Evolutionary conservation across 2,888 invertebrate species (phyloP).

Genomic region (Eurois occulta): DNA sequence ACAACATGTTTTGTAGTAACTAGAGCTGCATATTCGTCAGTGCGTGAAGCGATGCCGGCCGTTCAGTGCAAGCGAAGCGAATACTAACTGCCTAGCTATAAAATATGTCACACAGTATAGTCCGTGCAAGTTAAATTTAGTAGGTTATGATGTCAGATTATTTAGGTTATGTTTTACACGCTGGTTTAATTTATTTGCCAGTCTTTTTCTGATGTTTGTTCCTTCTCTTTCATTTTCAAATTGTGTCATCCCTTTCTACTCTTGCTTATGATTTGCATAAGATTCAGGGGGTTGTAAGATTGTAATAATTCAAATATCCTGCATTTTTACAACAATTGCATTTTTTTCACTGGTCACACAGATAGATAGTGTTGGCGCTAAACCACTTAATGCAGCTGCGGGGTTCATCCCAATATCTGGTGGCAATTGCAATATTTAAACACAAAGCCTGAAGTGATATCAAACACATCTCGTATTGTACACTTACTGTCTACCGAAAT

Average conservation of each 20-base stretch:
- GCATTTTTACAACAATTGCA: not conserved
- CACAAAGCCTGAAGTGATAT: constrained; percentile 2
- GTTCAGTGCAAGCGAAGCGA: constrained; percentile 59
- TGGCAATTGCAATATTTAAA: constrained; percentile 40
- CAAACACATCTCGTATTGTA: constrained; percentile 16
- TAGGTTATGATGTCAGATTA: constrained; percentile 43
- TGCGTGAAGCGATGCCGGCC: constrained; percentile 49
- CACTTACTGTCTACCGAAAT: constrained; percentile 24
- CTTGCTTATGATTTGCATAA: not conserved
- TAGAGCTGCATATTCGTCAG: constrained; percentile 53
- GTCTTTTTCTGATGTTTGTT: not conserved
- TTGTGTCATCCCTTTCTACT: not conserved
- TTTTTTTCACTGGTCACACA: constrained; percentile 13
- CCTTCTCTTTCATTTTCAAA: not conserved
- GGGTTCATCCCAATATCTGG: not conserved
- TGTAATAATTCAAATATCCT: not conserved
- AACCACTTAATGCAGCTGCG: not conserved
- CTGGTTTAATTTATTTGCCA: constrained; percentile 20
- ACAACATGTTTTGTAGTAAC: constrained; percentile 51
- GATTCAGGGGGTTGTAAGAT: not conserved
- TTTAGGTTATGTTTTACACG: constrained; percentile 44
- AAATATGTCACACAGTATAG: constrained; percentile 48
- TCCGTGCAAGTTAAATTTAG: constrained; percentile 29
- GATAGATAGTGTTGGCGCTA: not conserved
- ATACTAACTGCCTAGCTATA: constrained; percentile 46